Base-by-base conservation (phyloP, 1,140 invertebrate genomes). In the Drosophila yakuba region DNA sequence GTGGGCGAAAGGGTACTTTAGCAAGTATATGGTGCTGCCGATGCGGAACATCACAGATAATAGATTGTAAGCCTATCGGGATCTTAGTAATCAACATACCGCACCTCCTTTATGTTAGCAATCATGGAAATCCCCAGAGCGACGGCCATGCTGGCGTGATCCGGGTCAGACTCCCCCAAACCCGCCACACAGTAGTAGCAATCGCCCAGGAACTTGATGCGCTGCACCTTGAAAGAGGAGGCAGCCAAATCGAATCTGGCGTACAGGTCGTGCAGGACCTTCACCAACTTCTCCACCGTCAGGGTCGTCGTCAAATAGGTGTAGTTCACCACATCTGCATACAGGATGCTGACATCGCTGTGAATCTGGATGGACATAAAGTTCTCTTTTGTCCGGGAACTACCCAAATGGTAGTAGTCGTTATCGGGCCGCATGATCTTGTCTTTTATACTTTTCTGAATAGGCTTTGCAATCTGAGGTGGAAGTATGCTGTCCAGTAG, bases 321-420 rank as follows among this genome's bases (percentile, higher is more conserved):
- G 90, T 98, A 99, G 90, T 99, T 98, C 2, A 99, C 98, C 44
- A 99, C 97, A 92, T 99, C 98, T 0, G 98, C 98, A 93, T 98
- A 99, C 2, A 99, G 93, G 75, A 99, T 98, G 62, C 96, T 97
- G 7, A 99, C 97, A 91, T 98, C 96, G 4, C 96, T 93, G 93
- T 98, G 97, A 35, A 95, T 95, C 92, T 97, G 96, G 10, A 98
- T 95, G 85, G 97, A 97, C 3, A 98, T 92, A 85, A 98, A 95
- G 63, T 97, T 97, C 90, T 77, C 67, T 0, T 4, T 7, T 7
- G 14, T 44, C 1, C 17, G 23, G 14, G 11, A 11, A 3, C 7
- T 32, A 7, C 14, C 25, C 28, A 15, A 4, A n/a, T 5, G 4
- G 8, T 2, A 12, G 3, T 2, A 4, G 0, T 36, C 17, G 7